These are phyloP conservation scores for Alces alces DNA, from an alignment of 2,113 vertebrate genomes.

Conservation along the genomic window DNA sequence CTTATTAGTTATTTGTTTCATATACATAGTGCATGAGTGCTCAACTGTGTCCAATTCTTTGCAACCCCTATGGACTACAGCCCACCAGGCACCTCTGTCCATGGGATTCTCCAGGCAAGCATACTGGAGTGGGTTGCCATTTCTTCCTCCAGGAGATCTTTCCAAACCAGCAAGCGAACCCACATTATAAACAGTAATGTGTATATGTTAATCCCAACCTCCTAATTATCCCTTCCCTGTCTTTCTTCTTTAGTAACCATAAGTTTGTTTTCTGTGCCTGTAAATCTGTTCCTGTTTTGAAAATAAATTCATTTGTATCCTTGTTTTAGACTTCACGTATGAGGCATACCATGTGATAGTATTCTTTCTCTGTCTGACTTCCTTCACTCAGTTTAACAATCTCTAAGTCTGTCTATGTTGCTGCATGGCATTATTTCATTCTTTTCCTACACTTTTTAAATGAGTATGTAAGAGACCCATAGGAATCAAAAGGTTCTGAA, in stretches of 20 bases:
- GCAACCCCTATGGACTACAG: neutral
- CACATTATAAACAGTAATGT: neutral
- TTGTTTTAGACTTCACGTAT: neutral
- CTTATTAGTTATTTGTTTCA: neutral
- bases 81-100: neutral
- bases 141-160: neutral
- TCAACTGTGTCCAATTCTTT: neutral
- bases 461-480: neutral
- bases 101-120: neutral
- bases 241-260: neutral
- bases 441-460: neutral
- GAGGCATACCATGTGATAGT: neutral
- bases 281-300: neutral
- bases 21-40: rapidly evolving
- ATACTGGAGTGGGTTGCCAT: neutral
- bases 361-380: neutral
- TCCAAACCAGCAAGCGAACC: neutral
- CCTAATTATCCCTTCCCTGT: neutral
- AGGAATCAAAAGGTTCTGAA: neutral
- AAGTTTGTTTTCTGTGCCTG: neutral
- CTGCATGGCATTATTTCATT: neutral
- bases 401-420: neutral
- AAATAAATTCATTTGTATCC: neutral
- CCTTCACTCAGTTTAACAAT: neutral
- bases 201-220: neutral